phyloP scores from a whole-genome alignment of 2,797 vertebrate genomes.

The Rhynchonycteris naso region DNA sequence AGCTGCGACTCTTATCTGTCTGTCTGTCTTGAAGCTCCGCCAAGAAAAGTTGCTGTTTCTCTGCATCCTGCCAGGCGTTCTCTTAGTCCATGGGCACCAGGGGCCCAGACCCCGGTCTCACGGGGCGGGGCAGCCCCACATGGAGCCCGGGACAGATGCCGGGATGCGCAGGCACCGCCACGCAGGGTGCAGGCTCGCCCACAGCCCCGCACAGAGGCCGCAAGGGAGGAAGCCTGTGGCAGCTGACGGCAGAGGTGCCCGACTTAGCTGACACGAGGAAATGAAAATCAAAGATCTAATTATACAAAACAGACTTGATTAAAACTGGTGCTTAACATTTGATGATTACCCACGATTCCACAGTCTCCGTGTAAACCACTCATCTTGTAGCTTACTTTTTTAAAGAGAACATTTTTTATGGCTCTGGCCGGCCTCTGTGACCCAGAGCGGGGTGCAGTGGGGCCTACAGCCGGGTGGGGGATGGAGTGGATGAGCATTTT shows the following conservation, averaged over 20 bases:
- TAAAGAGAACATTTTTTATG: conserved; percentile 60
- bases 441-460: conserved; percentile 55
- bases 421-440: conserved; percentile 80
- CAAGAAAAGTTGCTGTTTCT: conserved; percentile 87
- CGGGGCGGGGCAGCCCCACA: not conserved
- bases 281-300: conserved; percentile 78
- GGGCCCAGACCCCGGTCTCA: not conserved
- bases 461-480: conserved; percentile 78
- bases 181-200: not conserved
- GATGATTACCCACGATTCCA: conserved; percentile 81
- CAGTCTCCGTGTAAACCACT: conserved; percentile 85
- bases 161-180: not conserved
- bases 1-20: conserved; percentile 84
- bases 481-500: conserved; percentile 73
- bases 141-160: not conserved
- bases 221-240: conserved; percentile 21
- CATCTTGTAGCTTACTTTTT: conserved; percentile 83
- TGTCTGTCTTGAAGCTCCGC: conserved; percentile 89
- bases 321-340: conserved; percentile 88
- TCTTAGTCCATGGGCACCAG: not conserved
- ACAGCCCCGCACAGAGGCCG: conserved; percentile 74
- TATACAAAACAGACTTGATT: conserved; percentile 78
- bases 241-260: not conserved
- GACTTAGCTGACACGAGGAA: not conserved
- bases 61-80: conserved; percentile 83